Base-by-base conservation (phyloP, 2,888 invertebrate species). In the Folsomia manolachei region DNA sequence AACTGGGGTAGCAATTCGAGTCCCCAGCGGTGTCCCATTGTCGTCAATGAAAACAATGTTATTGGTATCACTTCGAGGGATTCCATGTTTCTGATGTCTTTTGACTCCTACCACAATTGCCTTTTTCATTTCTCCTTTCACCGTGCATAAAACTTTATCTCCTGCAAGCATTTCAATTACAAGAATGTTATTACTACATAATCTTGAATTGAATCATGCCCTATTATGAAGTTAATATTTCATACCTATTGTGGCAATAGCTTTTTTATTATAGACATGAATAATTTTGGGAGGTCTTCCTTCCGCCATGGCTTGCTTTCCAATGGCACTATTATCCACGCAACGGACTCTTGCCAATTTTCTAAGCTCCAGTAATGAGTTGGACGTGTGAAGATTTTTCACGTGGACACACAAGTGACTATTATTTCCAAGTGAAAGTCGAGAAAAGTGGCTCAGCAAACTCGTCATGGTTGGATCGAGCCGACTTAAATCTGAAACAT, bases 1-100 rank as follows among this genome's bases (percentile, higher is more conserved):
- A 75, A 99, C 91, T 0, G 99, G 99, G 1, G 94, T 95, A 81
- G 93, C 91, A 80, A 99, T 95, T 80, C 98, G 88, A 1, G 94
- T 99, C 21, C 99, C 99, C 1, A 97, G 84, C 0, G 99, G 99
- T 18, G 92, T 91, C 21, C 97, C 98, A 82, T 89, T 92, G 82
- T 98, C 96, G 82, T 98, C 97, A 60, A 99, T 91, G 0, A 99
- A 86, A 0, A 99, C 98, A 70, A 98, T 85, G 85, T 99, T 99
- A 83, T 98, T 98, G 82, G 91, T 93, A 84, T 98, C 97, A 84
- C 93, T 95, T 83, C 91, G 91, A 0, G 97, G 97, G 52, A 94
- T 87, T 84, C 91, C 91, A 0, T 90, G 84, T 71, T 88, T 87
- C 83, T 96, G 96, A 69, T 88, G 89, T 82, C 93, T 92, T 82